Evolutionary conservation across 2,797 vertebrate genomes (phyloP).

Genomic region (Muscicapa comitata): DNA sequence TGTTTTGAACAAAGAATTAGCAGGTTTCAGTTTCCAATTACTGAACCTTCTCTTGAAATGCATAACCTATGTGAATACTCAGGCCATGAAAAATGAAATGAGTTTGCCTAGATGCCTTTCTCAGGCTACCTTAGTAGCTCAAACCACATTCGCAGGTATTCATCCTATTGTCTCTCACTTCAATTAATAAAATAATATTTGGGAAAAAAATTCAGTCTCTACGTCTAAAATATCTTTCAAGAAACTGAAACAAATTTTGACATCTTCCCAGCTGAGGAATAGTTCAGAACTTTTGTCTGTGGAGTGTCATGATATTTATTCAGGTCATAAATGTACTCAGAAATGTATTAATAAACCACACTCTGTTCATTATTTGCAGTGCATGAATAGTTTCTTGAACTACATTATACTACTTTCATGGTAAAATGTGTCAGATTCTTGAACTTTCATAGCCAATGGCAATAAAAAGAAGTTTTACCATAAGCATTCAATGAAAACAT

Average conservation of each 20-base stretch:
- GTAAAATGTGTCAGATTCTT: background rate
- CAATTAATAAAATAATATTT: background rate
- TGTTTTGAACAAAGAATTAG: background rate
- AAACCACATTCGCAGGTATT: background rate
- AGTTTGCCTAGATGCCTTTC: background rate
- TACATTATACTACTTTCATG: background rate
- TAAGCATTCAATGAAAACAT: background rate
- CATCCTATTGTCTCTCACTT: background rate
- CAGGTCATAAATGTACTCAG: background rate
- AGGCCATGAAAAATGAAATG: background rate
- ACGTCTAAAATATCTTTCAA: background rate
- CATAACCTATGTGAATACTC: background rate
- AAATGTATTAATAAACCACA: background rate
- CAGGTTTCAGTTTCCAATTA: background rate
- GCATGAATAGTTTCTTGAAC: background rate
- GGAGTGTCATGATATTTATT: background rate
- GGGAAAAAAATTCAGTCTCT: background rate
- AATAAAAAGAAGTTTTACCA: background rate
- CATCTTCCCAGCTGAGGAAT: background rate
- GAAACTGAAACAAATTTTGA: background rate
- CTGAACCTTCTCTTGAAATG: background rate
- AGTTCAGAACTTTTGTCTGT: background rate
- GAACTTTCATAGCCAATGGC: background rate
- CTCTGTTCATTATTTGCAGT: background rate
- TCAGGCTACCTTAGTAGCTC: background rate